Conservation (phyloP, 2,113 vertebrate genomes). For the Ictalurus furcatus region DNA sequence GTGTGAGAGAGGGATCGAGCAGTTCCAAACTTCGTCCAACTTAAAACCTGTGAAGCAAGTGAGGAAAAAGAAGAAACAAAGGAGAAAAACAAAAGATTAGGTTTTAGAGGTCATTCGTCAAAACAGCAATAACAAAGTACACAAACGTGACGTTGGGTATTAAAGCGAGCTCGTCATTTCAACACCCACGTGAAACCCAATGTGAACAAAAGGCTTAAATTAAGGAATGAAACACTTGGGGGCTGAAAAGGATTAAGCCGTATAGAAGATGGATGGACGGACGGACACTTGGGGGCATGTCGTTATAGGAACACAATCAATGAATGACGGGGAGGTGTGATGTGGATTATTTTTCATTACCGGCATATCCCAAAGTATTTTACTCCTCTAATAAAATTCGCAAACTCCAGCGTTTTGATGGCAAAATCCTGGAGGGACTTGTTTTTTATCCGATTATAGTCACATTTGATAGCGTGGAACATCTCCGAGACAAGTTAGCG, state of each 20-base stretch:
- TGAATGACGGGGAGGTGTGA: no score
- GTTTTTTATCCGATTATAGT: no score
- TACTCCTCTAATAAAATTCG: background rate
- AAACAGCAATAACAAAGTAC: background rate
- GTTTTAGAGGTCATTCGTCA: background rate
- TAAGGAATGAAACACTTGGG: background rate
- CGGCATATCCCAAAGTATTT: background rate
- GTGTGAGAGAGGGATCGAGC: constrained; percentile 23
- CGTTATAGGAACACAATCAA: background rate
- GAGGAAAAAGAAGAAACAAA: background rate
- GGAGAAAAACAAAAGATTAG: no score
- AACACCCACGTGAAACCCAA: background rate
- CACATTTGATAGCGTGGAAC: no score
- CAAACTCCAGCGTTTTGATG: no score
- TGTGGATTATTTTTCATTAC: background rate
- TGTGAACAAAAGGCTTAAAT: background rate
- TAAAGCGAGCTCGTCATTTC: background rate
- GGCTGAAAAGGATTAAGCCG: no score
- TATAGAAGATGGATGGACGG: no score
- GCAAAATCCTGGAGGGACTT: no score
- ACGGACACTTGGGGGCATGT: no score
- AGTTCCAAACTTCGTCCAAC: background rate
- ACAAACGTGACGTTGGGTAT: background rate
- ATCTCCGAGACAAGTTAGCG: no score
- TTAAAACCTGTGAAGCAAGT: background rate